A percentile compares a stretch with the other conserved stretches of the same genome.
These are phyloP conservation scores for Euzophera pinguis DNA, from an alignment of 2,888 invertebrate genomes.

Conservation along the genomic window DNA sequence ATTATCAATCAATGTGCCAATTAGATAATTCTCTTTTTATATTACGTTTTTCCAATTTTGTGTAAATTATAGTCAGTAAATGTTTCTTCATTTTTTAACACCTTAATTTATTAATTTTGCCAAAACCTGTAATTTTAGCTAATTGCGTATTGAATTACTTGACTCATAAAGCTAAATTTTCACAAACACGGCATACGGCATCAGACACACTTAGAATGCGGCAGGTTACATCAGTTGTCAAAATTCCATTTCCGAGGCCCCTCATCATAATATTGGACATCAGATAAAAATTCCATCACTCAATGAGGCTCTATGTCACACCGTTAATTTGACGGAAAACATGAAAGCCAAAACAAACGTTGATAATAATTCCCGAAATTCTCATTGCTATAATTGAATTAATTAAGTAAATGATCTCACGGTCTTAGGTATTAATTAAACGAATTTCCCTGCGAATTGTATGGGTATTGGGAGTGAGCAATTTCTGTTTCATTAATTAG, in stretches of 20 bases:
- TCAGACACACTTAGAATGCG: too few species aligned
- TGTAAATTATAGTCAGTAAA: too few species aligned
- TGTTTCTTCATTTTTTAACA: too few species aligned
- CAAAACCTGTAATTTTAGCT: too few species aligned
- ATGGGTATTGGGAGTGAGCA: not conserved
- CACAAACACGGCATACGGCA: too few species aligned
- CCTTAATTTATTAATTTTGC: too few species aligned
- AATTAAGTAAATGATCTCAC: conserved; percentile 12
- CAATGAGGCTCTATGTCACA: not conserved
- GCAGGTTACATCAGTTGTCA: not conserved
- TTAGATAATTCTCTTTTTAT: too few species aligned
- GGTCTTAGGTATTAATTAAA: conserved; percentile 7
- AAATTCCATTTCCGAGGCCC: not conserved
- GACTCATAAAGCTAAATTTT: too few species aligned
- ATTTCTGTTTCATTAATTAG: not conserved
- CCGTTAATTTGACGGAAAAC: conserved; percentile 1
- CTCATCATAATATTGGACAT: not conserved
- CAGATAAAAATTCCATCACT: conserved; percentile 4
- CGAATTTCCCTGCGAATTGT: conserved; percentile 1
- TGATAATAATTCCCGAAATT: conserved; percentile 5
- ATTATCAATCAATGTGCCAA: too few species aligned
- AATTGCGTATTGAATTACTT: too few species aligned
- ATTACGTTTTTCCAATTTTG: too few species aligned
- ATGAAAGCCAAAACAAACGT: conserved; percentile 9
- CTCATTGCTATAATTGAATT: conserved; percentile 12